Percentiles rank a stretch among this genome's conserved stretches.
phyloP scores from a whole-genome alignment of 2,888 invertebrate genomes.

The Eupithecia inturbata region DNA sequence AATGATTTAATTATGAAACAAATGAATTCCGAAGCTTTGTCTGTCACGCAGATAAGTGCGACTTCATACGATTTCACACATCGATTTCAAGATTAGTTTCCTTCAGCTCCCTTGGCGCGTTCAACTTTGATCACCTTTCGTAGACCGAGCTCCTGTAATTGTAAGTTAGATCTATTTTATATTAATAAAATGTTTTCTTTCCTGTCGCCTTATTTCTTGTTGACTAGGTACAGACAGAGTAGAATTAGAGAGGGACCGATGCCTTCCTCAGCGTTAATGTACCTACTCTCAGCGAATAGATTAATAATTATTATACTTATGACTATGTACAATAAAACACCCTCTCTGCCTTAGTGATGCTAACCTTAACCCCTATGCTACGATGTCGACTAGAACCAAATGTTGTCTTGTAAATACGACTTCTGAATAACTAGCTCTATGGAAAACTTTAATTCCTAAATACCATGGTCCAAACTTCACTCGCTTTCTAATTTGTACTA shows the following conservation, averaged over 20 bases:
- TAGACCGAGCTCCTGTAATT: slow-evolving; percentile 1
- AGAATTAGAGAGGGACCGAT: slow-evolving; percentile 55
- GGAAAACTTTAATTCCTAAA: slow-evolving; percentile 82
- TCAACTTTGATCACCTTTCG: neutral
- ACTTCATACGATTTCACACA: too few relatives aligned
- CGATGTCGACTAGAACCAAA: slow-evolving; percentile 72
- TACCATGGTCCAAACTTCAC: slow-evolving; percentile 82
- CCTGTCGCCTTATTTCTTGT: slow-evolving; percentile 63
- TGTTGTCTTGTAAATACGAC: slow-evolving; percentile 78
- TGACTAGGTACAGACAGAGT: slow-evolving; percentile 50
- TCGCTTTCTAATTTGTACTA: slow-evolving; percentile 83
- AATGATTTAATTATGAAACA: neutral
- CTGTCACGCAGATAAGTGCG: neutral
- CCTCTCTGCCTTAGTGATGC: slow-evolving; percentile 82
- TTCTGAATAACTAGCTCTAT: slow-evolving; percentile 77
- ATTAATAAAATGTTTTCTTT: slow-evolving; percentile 55
- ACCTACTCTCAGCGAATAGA: slow-evolving; percentile 60
- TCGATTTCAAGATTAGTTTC: neutral
- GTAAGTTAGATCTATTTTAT: slow-evolving; percentile 38
- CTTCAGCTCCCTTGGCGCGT: neutral
- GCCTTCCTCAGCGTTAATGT: slow-evolving; percentile 57
- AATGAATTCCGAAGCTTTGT: neutral
- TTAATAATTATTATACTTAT: slow-evolving; percentile 69
- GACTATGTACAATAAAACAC: slow-evolving; percentile 81
- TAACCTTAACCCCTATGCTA: slow-evolving; percentile 74